phyloP scores from a whole-genome alignment of 2,888 invertebrate species.

The Phania funesta region DNA sequence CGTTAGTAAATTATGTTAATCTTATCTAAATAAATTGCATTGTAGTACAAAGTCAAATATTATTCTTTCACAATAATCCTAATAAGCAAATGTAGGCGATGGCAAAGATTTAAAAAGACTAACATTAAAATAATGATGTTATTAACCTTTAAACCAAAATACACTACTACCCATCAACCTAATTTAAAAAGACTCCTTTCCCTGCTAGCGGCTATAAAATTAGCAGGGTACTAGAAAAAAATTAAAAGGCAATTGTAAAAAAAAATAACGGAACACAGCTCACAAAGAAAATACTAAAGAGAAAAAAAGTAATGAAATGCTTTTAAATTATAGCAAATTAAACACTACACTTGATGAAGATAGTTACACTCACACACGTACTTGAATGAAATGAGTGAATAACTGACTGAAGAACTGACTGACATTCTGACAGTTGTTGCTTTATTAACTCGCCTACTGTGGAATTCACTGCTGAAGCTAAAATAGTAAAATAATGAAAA shows the following conservation, averaged over 20 bases:
- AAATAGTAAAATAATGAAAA: not conserved
- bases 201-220: constrained; percentile 9
- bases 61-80: too few relatives aligned
- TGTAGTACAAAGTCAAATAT: too few relatives aligned
- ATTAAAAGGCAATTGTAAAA: not conserved
- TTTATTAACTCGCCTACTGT: not conserved
- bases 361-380: not conserved
- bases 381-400: too few relatives aligned
- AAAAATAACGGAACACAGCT: constrained; percentile 8
- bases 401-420: constrained; percentile 14
- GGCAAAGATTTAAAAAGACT: not conserved
- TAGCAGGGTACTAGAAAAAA: too few relatives aligned
- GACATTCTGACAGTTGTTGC: not conserved
- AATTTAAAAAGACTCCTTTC: constrained; percentile 39
- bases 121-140: constrained; percentile 28
- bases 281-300: not conserved
- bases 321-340: constrained; percentile 50
- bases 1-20: too few relatives aligned
- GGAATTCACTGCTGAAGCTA: not conserved
- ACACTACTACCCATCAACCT: constrained; percentile 50
- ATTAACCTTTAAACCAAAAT: constrained; percentile 51
- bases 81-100: too few relatives aligned
- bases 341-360: constrained; percentile 1
- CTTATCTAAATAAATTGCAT: too few relatives aligned
- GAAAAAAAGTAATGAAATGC: constrained; percentile 24